Base-by-base conservation (phyloP, 2,888 invertebrate species). In the Hydroisotoma schaefferi region DNA sequence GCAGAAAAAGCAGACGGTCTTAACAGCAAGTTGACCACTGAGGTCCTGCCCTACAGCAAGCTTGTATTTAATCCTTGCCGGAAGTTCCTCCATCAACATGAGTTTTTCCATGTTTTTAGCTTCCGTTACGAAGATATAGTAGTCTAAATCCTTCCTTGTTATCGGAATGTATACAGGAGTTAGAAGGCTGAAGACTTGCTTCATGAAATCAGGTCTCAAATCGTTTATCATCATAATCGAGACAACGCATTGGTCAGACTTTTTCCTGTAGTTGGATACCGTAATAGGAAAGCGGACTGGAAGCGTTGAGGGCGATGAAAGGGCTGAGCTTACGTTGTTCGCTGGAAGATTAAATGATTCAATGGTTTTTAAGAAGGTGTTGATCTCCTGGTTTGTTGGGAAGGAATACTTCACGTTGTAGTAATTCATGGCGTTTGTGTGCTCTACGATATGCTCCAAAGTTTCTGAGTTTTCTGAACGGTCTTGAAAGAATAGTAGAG, bases 141-240 rank as follows among this genome's bases (percentile, higher is more conserved):
- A 64, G 25, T 64, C 64, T 23, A 55, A 55, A 29, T 64, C 58
- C 38, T 64, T 64, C 26, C 58, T 54, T 10, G 64, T 57, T 22
- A 64, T 57, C 2, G 64, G 64, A 20, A 58, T 58, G 25, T 58
- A 61, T 4, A 61, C 58, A 10, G 58, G 64, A 8, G 64, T 61
- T 5, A 64, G 46, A 26, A 61, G 46, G 20, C 58, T 55, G 25
- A 43, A 58, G 37, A 64, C 29, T 20, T 57, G 59, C 26, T 6
- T 6, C n/a, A 43, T 43, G 40, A 64, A 64, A 23, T 44, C 20
- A 2, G 64, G 52, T 27, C 58, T 33, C 15, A 58, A 23, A 25
- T 61, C 58, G 23, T 55, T 57, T 1, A 61, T 29, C 57, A 65
- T 57, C 2, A 65, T 27, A 44, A 61, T 59, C 23, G 59, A 43